These are phyloP conservation scores for Paratrypauchen microcephalus DNA, from an alignment of 2,797 vertebrate genomes.

Conservation along the genomic window DNA sequence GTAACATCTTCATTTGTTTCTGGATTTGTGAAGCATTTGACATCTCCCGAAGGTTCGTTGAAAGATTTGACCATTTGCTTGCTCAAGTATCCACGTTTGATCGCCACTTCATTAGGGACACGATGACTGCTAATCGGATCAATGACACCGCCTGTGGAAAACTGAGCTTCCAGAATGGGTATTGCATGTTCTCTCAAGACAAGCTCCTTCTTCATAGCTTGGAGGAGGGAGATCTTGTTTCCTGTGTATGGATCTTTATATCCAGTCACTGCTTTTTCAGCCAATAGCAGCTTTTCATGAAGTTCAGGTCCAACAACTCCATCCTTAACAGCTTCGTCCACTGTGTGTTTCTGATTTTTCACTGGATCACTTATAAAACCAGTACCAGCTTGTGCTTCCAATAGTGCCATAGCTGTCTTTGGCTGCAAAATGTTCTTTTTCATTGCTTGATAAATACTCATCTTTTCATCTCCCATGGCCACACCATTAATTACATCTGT, in stretches of 20 bases:
- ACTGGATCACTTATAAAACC: constrained; percentile 89
- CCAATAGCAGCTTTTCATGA: constrained; percentile 90
- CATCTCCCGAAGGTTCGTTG: constrained; percentile 74
- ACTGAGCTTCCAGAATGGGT: constrained; percentile 91
- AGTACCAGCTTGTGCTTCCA: constrained; percentile 93
- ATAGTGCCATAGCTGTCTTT: constrained; percentile 82
- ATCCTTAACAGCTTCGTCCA: constrained; percentile 90
- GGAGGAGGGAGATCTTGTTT: constrained; percentile 89
- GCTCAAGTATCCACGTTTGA: constrained; percentile 80
- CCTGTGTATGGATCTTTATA: constrained; percentile 95
- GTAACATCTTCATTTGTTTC: constrained; percentile 82
- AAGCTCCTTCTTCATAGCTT: constrained; percentile 95
- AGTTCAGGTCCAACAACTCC: constrained; percentile 90
- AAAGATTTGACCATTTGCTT: constrained; percentile 80
- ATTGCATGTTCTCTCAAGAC: constrained; percentile 84
- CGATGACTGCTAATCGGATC: constrained; percentile 92
- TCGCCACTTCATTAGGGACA: constrained; percentile 86
- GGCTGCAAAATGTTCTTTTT: constrained; percentile 83
- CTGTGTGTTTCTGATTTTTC: constrained; percentile 84
- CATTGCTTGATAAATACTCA: constrained; percentile 90
- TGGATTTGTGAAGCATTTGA: constrained; percentile 86
- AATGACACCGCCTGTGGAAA: constrained; percentile 87
- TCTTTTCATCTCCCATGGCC: constrained; percentile 83
- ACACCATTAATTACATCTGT: constrained; percentile 83
- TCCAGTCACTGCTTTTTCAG: constrained; percentile 92